phyloP scores from a whole-genome alignment of 2,888 invertebrate species.

The Euzophera pinguis region DNA sequence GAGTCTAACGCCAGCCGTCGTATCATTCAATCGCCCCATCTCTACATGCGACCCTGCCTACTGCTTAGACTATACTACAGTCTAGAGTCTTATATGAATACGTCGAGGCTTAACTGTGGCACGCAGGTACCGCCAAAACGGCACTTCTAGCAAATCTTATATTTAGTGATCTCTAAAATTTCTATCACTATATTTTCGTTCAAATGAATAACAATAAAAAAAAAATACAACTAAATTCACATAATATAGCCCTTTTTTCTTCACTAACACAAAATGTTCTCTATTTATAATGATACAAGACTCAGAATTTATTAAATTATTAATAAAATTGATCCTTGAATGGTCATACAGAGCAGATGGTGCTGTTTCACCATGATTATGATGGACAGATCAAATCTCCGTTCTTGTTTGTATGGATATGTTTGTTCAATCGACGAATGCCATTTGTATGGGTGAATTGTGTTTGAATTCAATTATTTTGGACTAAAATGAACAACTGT shows the following conservation, averaged over 20 bases:
- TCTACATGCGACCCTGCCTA: too few species aligned
- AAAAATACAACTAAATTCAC: too few species aligned
- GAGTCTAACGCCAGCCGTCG: too few species aligned
- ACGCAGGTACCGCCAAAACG: too few species aligned
- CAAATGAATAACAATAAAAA: too few species aligned
- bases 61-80: too few species aligned
- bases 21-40: too few species aligned
- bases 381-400: constrained; percentile 6
- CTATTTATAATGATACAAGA: neutral
- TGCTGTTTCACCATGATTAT: neutral
- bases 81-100: too few species aligned
- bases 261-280: neutral
- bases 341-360: neutral
- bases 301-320: neutral
- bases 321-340: neutral
- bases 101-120: too few species aligned
- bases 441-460: neutral
- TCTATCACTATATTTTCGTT: too few species aligned
- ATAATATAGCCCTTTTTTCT: neutral
- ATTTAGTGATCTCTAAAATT: too few species aligned
- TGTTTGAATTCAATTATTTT: neutral
- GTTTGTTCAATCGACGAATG: neutral
- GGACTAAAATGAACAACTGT: constrained; percentile 2
- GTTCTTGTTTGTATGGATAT: constrained; percentile 3
- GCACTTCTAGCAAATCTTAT: too few species aligned